A percentile compares a stretch with the other conserved stretches of the same genome.
Conservation (phyloP, 2,888 invertebrate species). For the Nyleta sp. region DNA sequence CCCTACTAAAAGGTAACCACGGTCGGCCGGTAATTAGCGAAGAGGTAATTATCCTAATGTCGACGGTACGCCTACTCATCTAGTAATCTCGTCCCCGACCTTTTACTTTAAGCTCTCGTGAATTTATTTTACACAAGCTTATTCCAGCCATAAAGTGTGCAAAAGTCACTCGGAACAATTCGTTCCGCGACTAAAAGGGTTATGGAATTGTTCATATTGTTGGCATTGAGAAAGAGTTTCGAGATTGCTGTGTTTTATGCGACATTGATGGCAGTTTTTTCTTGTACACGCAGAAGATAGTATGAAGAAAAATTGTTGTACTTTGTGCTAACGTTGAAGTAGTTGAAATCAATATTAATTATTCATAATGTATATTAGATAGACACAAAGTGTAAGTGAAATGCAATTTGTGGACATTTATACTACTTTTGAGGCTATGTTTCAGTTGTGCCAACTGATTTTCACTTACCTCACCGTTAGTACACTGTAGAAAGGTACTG, state of each 20-base stretch:
- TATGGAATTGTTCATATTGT: background rate
- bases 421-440: too few species aligned
- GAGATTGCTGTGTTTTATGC: background rate
- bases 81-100: conserved; percentile 54
- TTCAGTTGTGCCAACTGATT: too few species aligned
- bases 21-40: conserved; percentile 59
- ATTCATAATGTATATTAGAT: too few species aligned
- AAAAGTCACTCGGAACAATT: conserved; percentile 45
- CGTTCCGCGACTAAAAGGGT: conserved; percentile 19
- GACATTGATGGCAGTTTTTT: conserved; percentile 5
- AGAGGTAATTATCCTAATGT: conserved; percentile 64
- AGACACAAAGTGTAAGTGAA: too few species aligned
- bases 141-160: conserved; percentile 34
- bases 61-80: conserved; percentile 59
- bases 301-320: too few species aligned
- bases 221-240: background rate
- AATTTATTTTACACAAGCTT: conserved; percentile 57
- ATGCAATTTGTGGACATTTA: too few species aligned
- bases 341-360: too few species aligned
- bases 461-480: too few species aligned
- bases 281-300: background rate
- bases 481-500: too few species aligned
- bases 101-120: conserved; percentile 50
- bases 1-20: conserved; percentile 58
- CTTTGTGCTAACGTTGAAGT: too few species aligned